Base-by-base conservation (phyloP, 2,113 vertebrate genomes). In the Geococcyx californianus region DNA sequence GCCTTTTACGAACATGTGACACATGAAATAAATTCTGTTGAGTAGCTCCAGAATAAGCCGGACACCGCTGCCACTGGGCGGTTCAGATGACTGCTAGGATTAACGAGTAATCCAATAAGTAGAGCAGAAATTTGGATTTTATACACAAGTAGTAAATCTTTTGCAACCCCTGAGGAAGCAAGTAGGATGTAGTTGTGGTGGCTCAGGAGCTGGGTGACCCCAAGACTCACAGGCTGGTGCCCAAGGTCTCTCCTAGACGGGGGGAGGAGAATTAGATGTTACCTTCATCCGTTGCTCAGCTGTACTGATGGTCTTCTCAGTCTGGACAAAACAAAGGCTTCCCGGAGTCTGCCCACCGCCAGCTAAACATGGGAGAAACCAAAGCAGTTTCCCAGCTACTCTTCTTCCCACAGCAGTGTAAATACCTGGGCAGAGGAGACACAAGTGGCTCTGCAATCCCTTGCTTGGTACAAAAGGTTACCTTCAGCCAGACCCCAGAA, bases 401-500 rank as follows among this genome's bases (percentile, higher is more conserved):
- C 34, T 58, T 70, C 51, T 58, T 44, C 49, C 68, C 26, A 33
- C 1, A 0, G 16, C 5, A 42, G 2, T 49, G 60, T 3, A 28
- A 51, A 62, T 67, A 8, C 16, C 47, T 77, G 55, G 8, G 11
- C 1, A 38, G 20, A 75, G 13, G 38, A 31, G 58, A 38, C 24
- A 84, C 6, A 63, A 59, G 67, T 0, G 0, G 5, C 1, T 6
- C 47, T 0, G 0, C 33, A 20, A 44, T 12, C 34, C 26, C 40
- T 49, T 28, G 24, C 8, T 47, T 56, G 29, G 36, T 21, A 18
- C 29, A 55, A 21, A 87, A 79, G 3, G 5, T 19, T 29, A 24
- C 31, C 3, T 51, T 45, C 69, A 72, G 54, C 7, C 58, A 80
- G 34, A 13, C 14, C 63, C 67, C 16, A 5, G 31, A 13, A 42